Evolutionary conservation across 2,888 invertebrate genomes (phyloP), one percentile per base, ranked within the genome.

Genomic region (Junonia oenone): DNA sequence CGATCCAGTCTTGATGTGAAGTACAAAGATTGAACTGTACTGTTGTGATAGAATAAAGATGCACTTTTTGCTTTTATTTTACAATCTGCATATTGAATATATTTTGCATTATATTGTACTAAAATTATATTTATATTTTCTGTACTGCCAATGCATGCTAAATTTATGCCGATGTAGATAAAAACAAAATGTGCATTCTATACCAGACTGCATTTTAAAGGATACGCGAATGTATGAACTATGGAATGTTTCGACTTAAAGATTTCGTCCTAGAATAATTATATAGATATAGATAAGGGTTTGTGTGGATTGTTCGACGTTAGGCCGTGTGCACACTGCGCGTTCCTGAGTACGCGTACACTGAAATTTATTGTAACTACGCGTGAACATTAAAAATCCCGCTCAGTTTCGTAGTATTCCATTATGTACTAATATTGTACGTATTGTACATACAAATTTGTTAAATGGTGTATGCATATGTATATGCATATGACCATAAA

Each of bases 11-110:
- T 73, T 73, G 70, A 69, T 71, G 68, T 69, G 67, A 73, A 81
- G 82, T 83, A 81, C 82, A 82, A 79, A 81, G 69, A 69, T 68
- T 64, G 65, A 63, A 66, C 70, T 65, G 67, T 69, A 68, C 73
- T 75, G 71, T 77, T 73, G 76, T 77, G 13, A 13, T 43, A 66
- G 58, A 52, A 43, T 48, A 17, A 67, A 37, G 35, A 65, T 69
- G 66, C 64, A 69, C 65, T 17, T 40, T 61, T 57, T 58, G 58
- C 55, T 56, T 56, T 59, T 51, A 53, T 46, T 4, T n/a, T 27
- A 43, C 37, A 50, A 27, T 54, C 43, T 11, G 31, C 19, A 31
- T 51, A 43, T 17, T 6, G 26, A 13, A 11, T 40, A 45, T 52
- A 47, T 40, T 53, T 46, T 53, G 45, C 47, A 51, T 46, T 50